Percentiles rank a stretch among this genome's conserved stretches.
phyloP scores from a whole-genome alignment of 2,797 vertebrate species.

The Brachyrhaphis roseni region DNA sequence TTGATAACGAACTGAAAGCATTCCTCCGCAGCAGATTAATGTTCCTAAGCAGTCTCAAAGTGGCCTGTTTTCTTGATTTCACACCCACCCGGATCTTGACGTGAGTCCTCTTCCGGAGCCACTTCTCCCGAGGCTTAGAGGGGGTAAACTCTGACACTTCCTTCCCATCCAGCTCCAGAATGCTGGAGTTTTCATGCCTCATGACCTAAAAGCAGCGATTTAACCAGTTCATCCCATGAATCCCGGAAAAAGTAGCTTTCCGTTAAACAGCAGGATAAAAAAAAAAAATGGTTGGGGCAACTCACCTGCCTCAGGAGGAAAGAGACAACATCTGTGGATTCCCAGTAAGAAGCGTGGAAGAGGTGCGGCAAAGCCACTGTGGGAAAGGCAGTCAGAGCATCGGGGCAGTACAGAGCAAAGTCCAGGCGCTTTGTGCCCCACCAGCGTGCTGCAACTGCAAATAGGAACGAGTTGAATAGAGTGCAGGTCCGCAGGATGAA shows the following conservation, averaged over 20 bases:
- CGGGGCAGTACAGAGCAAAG: slow-evolving; percentile 97
- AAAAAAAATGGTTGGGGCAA: neutral
- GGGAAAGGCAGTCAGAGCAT: slow-evolving; percentile 95
- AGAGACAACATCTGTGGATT: slow-evolving; percentile 96
- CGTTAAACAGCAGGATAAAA: neutral
- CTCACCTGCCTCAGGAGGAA: slow-evolving; percentile 96
- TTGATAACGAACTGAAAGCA: neutral
- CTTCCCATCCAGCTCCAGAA: slow-evolving; percentile 95
- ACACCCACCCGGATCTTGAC: slow-evolving; percentile 91
- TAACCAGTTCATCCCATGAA: slow-evolving; percentile 45
- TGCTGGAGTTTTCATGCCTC: slow-evolving; percentile 93
- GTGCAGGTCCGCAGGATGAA: slow-evolving; percentile 39
- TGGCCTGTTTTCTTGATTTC: slow-evolving; percentile 2
- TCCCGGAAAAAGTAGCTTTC: neutral
- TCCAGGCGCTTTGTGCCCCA: slow-evolving; percentile 98
- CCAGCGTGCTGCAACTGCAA: slow-evolving; percentile 84
- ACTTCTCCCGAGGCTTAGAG: slow-evolving; percentile 97
- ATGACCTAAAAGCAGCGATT: slow-evolving; percentile 85
- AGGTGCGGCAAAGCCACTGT: slow-evolving; percentile 96
- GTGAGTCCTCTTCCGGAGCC: slow-evolving; percentile 95
- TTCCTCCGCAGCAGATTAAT: neutral
- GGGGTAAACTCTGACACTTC: slow-evolving; percentile 97
- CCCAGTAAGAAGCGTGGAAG: slow-evolving; percentile 99
- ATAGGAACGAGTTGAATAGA: slow-evolving; percentile 35
- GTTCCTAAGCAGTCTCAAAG: neutral